Base-by-base conservation (phyloP, 2,888 invertebrate species). In the Hypena proboscidalis region DNA sequence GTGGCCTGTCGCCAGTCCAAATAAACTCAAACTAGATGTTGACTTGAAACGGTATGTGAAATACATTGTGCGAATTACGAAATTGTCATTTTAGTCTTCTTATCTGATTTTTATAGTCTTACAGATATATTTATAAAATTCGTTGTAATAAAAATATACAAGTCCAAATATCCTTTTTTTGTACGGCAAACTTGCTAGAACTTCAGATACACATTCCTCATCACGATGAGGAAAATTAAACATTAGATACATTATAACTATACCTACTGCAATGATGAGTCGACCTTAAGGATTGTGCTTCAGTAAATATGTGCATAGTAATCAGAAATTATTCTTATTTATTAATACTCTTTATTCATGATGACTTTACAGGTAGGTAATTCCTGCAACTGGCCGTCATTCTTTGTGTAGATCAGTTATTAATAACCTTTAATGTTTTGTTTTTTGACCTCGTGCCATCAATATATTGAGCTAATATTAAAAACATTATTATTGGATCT, bases 1-100 rank as follows among this genome's bases (percentile, higher is more conserved):
- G 65, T 63, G 57, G 73, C 70, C 74, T 70, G 75, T 80, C 72
- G 63, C 74, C 64, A 51, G 57, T 54, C 58, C 71, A 68, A 70
- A 67, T 68, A 60, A 52, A 49, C 45, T 44, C 41, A 38, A 44
- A 51, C 46, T 61, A 48, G 45, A 41, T 53, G 42, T 50, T 52
- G 51, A 56, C 42, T 49, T 54, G 23, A 23, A 26, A 29, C 6
- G 46, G 37, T 55, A 46, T 38, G 44, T 44, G 10, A 23, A 8
- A 49, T 52, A 47, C 43, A 39, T 21, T 23, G 15, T 25, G 14
- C 15, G 29, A 34, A 40, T 56, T 60, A 35, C 19, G 44, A 41
- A 7, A 33, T 19, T 34, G 6, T n/a, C n/a, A n/a, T n/a, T n/a
- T n/a, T n/a, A n/a, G n/a, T n/a, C n/a, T n/a, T n/a, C n/a, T n/a